Evolutionary conservation across 2,113 vertebrate species (phyloP).

Genomic region (Amphilophus citrinellus): DNA sequence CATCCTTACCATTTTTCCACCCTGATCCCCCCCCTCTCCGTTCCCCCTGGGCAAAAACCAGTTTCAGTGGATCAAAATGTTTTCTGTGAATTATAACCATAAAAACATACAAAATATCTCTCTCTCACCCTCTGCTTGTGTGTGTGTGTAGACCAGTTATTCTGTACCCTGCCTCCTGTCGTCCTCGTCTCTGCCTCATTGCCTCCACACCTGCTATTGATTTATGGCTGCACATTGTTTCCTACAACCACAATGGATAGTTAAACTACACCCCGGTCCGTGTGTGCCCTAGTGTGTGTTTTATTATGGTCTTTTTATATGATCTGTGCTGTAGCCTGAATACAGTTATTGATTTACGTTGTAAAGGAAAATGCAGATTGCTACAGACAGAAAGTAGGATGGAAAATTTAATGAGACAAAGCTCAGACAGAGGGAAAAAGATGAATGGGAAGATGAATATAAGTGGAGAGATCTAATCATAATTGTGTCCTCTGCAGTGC

Average conservation of each 20-base stretch:
- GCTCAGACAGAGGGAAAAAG: not conserved
- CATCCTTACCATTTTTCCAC: not conserved
- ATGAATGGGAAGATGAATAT: constrained; percentile 5
- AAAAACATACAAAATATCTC: not conserved
- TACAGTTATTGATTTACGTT: constrained; percentile 26
- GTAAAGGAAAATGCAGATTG: not conserved
- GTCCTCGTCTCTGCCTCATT: constrained; percentile 61
- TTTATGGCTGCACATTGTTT: constrained; percentile 57
- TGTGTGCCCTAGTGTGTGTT: not conserved
- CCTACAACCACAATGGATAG: constrained; percentile 30
- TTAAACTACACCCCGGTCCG: constrained; percentile 15
- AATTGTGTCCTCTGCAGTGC: not conserved
- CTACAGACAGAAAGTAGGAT: not conserved
- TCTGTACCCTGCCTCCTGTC: constrained; percentile 43
- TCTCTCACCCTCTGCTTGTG: not conserved
- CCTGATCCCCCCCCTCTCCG: not conserved
- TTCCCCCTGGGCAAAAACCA: not conserved
- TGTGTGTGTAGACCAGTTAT: constrained; percentile 21
- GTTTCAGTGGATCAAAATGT: constrained; percentile 6
- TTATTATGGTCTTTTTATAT: not conserved
- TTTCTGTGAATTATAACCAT: constrained; percentile 15
- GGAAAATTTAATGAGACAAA: not conserved
- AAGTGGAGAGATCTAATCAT: constrained; percentile 7
- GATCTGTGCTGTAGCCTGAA: not conserved
- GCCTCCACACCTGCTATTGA: constrained; percentile 63